A percentile compares a stretch with the other conserved stretches of the same genome.
Conservation (phyloP, 2,888 invertebrate species). For the Leptinotarsa rubiginosa region DNA sequence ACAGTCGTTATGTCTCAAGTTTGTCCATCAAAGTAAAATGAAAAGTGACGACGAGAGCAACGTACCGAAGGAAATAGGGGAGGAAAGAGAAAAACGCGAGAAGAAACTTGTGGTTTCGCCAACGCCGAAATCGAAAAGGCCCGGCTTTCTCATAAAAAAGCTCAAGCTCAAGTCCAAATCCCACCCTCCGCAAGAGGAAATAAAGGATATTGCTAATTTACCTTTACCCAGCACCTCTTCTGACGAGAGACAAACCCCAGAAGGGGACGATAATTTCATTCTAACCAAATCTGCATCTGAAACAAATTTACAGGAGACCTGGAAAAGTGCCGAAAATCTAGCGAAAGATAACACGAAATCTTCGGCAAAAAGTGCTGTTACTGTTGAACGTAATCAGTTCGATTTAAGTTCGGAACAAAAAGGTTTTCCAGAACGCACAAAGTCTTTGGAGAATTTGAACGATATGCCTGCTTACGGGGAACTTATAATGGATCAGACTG, state of each 20-base stretch:
- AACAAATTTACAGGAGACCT: constrained; percentile 58
- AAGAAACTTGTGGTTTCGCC: constrained; percentile 51
- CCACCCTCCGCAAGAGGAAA: constrained; percentile 34
- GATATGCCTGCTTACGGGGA: constrained; percentile 65
- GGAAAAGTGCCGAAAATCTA: constrained; percentile 57
- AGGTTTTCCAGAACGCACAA: constrained; percentile 53
- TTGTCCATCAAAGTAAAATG: constrained; percentile 49
- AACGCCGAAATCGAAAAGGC: constrained; percentile 51
- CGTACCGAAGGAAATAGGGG: constrained; percentile 39
- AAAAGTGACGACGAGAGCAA: constrained; percentile 50
- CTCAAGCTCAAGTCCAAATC: constrained; percentile 54
- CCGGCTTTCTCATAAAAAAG: constrained; percentile 55
- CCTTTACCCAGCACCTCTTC: constrained; percentile 50
- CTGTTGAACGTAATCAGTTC: constrained; percentile 48
- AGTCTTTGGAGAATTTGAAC: constrained; percentile 61
- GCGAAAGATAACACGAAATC: constrained; percentile 46
- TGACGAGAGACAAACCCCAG: constrained; percentile 55
- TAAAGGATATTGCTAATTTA: constrained; percentile 44
- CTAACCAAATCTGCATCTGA: constrained; percentile 59
- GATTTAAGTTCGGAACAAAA: constrained; percentile 40
- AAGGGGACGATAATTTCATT: constrained; percentile 55
- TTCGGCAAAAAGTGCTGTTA: constrained; percentile 41
- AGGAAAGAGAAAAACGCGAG: constrained; percentile 41
- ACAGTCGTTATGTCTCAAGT: constrained; percentile 38
- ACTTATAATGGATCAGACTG: constrained; percentile 59